These are phyloP conservation scores for Stenodera caucasica DNA, from an alignment of 2,888 invertebrate species.

Conservation along the genomic window DNA sequence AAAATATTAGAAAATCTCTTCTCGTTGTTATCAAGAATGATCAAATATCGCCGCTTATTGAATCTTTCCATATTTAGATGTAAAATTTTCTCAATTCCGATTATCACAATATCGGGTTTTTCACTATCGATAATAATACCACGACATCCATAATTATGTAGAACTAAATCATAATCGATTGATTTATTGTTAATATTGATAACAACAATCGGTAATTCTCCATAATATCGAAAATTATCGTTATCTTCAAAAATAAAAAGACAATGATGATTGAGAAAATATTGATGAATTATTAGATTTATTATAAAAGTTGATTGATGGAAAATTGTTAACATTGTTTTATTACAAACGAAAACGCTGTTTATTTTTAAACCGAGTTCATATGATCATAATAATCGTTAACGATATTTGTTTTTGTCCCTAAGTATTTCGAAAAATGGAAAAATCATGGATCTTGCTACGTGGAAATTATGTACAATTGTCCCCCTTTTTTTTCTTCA, in stretches of 20 bases:
- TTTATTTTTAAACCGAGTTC: too few species aligned
- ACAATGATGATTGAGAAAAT: background rate
- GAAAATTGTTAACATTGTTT: background rate
- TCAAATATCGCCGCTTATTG: conserved; percentile 16
- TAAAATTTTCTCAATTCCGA: conserved; percentile 15
- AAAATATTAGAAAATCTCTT: conserved; percentile 13
- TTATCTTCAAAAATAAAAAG: background rate
- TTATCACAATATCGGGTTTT: conserved; percentile 6
- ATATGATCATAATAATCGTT: too few species aligned
- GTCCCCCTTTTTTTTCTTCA: too few species aligned
- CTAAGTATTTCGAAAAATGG: too few species aligned
- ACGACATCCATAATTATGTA: conserved; percentile 7
- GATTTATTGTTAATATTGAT: conserved; percentile 6
- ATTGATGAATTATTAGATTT: background rate
- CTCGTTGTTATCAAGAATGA: conserved; percentile 7
- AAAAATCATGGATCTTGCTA: too few species aligned
- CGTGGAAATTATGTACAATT: too few species aligned
- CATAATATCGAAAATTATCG: background rate
- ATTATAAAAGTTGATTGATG: background rate
- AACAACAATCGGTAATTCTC: background rate
- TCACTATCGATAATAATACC: background rate
- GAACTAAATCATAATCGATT: conserved; percentile 8
- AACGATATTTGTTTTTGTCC: too few species aligned
- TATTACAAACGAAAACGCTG: too few species aligned
- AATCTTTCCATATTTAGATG: conserved; percentile 16